These are phyloP conservation scores for Pristionchus arcanus DNA, from an alignment of 2,888 invertebrate genomes.

Conservation along the genomic window DNA sequence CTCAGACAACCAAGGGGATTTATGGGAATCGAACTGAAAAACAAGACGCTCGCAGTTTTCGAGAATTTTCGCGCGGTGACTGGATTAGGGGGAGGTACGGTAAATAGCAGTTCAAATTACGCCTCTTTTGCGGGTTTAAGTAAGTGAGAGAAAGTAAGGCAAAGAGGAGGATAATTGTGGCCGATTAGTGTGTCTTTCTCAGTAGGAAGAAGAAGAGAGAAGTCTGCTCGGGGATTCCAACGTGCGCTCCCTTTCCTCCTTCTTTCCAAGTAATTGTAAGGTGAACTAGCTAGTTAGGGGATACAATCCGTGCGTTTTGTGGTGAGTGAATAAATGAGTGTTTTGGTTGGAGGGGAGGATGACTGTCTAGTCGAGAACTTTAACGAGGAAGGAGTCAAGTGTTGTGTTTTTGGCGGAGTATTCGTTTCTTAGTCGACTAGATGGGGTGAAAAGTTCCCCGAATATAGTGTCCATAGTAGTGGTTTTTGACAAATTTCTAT, in stretches of 20 bases:
- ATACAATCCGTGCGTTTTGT: background rate
- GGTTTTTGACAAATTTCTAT: too few relatives aligned
- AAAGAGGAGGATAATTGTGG: slow-evolving; percentile 38
- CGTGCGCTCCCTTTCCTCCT: background rate
- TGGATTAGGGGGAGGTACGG: background rate
- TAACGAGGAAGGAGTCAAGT: background rate
- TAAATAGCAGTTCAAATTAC: slow-evolving; percentile 46
- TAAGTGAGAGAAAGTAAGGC: slow-evolving; percentile 44
- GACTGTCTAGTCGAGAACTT: background rate
- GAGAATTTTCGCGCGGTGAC: background rate
- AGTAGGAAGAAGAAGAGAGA: background rate
- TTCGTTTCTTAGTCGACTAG: background rate
- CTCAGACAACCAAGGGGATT: background rate
- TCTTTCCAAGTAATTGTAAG: background rate
- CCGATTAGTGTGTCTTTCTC: slow-evolving; percentile 37
- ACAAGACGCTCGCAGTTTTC: background rate
- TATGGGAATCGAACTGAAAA: background rate
- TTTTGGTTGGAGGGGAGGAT: background rate
- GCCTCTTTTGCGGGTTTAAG: background rate
- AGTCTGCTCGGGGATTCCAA: background rate
- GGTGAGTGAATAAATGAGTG: background rate
- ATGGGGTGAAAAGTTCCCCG: background rate
- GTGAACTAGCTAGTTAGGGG: background rate
- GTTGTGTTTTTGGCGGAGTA: background rate
- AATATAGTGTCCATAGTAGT: too few relatives aligned